Conservation (phyloP, 1,140 invertebrate species). For the Galleria mellonella region DNA sequence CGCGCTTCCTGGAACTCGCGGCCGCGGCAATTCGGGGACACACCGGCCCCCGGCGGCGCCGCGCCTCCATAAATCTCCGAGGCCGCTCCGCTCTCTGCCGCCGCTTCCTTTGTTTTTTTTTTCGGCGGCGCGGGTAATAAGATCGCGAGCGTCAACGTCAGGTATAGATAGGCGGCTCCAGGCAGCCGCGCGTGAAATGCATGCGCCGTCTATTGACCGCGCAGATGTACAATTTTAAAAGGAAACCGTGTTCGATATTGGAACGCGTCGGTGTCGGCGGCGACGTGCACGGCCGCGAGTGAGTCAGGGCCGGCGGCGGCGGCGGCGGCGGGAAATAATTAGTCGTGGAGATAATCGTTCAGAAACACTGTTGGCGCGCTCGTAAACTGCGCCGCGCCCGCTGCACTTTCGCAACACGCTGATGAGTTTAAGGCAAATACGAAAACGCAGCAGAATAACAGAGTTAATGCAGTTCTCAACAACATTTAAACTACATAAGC, state of each 20-base stretch:
- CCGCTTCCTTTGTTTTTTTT: slow-evolving; percentile 61
- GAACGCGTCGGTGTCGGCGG: slow-evolving; percentile 5
- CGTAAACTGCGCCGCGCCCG: slow-evolving; percentile 2
- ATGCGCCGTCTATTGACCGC: slow-evolving; percentile 35
- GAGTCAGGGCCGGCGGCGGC: slow-evolving; percentile 16
- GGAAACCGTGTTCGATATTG: slow-evolving; percentile 16
- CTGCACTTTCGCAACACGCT: slow-evolving; percentile 3
- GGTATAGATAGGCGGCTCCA: slow-evolving; percentile 36
- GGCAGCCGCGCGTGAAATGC: slow-evolving; percentile 39
- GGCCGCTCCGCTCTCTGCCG: slow-evolving; percentile 26
- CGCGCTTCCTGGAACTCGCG: slow-evolving; percentile 44
- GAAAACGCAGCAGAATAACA: no score
- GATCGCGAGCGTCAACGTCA: slow-evolving; percentile 62
- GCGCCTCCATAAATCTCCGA: slow-evolving; percentile 62
- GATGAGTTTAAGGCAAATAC: no score
- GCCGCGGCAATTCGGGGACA: slow-evolving; percentile 8
- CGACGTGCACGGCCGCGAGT: slow-evolving; percentile 11
- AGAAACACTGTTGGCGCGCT: slow-evolving; percentile 11
- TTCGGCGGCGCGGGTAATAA: slow-evolving; percentile 51
- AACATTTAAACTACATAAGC: no score
- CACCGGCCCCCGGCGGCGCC: slow-evolving; percentile 46
- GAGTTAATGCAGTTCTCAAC: no score
- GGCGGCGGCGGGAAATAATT: slow-evolving; percentile 27
- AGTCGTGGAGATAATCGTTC: slow-evolving; percentile 29
- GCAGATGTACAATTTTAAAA: slow-evolving; percentile 39